These are phyloP conservation scores for Scaptomyza pallida DNA, from an alignment of 1,140 invertebrate genomes.

Conservation along the genomic window DNA sequence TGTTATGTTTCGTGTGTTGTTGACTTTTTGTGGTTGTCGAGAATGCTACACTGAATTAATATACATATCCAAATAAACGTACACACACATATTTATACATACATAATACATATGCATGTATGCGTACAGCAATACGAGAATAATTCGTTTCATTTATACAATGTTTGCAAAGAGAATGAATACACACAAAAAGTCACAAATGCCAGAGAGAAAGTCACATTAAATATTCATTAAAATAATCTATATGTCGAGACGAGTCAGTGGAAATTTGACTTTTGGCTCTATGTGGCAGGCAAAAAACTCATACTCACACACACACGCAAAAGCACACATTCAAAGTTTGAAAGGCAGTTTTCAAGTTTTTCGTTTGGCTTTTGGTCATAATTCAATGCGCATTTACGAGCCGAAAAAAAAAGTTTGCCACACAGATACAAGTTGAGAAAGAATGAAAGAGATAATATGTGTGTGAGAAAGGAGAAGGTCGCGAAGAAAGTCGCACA, in stretches of 20 bases:
- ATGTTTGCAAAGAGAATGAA: conserved; percentile 25
- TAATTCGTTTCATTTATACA: conserved; percentile 40
- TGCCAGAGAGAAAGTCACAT: conserved; percentile 54
- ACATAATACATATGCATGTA: background rate
- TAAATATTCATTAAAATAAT: conserved; percentile 79
- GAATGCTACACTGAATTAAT: conserved; percentile 23
- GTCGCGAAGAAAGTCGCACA: conserved; percentile 38
- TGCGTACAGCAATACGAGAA: background rate
- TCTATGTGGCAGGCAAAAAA: background rate
- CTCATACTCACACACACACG: background rate
- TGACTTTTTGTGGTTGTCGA: background rate
- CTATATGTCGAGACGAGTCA: conserved; percentile 46
- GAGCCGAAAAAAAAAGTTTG: conserved; percentile 45
- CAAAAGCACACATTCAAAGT: conserved; percentile 19
- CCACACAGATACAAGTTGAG: conserved; percentile 27
- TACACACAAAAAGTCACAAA: conserved; percentile 8
- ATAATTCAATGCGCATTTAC: conserved; percentile 62
- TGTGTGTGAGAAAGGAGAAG: background rate
- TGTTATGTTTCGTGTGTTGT: conserved; percentile 2
- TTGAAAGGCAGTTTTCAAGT: conserved; percentile 33
- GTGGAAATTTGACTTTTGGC: conserved; percentile 53
- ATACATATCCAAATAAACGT: too few species aligned
- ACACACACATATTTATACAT: background rate
- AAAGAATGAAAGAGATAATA: background rate
- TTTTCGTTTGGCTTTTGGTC: conserved; percentile 15